These are phyloP conservation scores for Pterostichus madidus DNA, from an alignment of 2,888 invertebrate genomes.

Conservation along the genomic window DNA sequence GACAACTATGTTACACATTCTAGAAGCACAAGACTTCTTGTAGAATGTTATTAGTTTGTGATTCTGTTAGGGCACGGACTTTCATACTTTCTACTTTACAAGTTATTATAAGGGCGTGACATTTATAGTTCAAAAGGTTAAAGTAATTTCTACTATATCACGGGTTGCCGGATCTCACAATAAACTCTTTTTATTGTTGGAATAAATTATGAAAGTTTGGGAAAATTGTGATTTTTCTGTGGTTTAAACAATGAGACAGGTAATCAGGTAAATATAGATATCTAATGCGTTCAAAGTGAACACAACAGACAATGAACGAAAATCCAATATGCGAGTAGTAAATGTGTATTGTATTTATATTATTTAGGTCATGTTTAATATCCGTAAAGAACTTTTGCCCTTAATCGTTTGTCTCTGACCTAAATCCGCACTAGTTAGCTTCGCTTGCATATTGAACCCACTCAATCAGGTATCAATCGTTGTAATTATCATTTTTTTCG, in stretches of 20 bases:
- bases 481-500: too few species aligned
- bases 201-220: too few species aligned
- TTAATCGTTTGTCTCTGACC: constrained; percentile 6
- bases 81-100: too few species aligned
- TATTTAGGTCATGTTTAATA: constrained; percentile 8
- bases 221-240: background rate
- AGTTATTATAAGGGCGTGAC: too few species aligned
- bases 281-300: background rate
- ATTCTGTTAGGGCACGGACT: background rate
- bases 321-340: background rate
- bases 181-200: too few species aligned
- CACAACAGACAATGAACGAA: too few species aligned
- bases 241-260: background rate
- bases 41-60: background rate
- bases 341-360: constrained; percentile 1
- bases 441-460: background rate
- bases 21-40: background rate
- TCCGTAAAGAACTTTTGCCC: background rate
- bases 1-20: background rate
- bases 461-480: background rate
- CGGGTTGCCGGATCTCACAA: too few species aligned
- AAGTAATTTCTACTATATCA: too few species aligned
- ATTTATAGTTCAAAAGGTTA: too few species aligned
- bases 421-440: background rate
- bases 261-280: background rate